phyloP scores from a whole-genome alignment of 2,888 invertebrate species.

The Chironomus tentans region DNA sequence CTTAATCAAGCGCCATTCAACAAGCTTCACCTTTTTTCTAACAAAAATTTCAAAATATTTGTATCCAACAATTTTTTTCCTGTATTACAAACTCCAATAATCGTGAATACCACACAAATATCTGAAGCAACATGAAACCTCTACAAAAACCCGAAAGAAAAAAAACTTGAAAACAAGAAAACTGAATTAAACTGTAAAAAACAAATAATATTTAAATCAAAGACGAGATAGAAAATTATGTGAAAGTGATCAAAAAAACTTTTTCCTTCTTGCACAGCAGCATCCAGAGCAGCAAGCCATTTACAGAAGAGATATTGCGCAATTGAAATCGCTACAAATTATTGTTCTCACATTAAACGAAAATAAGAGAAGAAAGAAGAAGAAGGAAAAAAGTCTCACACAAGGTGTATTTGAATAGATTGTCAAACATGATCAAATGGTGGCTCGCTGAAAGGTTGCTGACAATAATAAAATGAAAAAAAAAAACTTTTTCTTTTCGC shows the following conservation, averaged over 20 bases:
- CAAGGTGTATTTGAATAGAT: neutral
- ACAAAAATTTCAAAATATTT: no score
- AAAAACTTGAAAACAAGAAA: neutral
- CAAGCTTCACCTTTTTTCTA: no score
- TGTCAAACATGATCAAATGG: conserved; percentile 7
- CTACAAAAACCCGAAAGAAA: neutral
- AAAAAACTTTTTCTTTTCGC: neutral
- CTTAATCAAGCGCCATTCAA: no score
- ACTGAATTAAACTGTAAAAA: neutral
- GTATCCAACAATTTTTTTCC: neutral
- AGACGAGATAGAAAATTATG: neutral
- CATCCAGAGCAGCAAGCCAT: no score
- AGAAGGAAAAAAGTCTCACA: no score
- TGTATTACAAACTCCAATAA: neutral
- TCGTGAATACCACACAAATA: neutral
- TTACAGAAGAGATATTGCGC: no score
- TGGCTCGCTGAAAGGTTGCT: neutral
- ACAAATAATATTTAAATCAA: no score
- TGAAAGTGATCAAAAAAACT: neutral
- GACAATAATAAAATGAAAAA: neutral
- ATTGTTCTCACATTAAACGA: no score
- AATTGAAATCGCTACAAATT: no score
- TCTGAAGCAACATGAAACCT: neutral
- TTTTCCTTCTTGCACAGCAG: no score
- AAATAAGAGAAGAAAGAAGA: no score